Conservation (phyloP, 2,888 invertebrate genomes). For the Eilema griseolum region DNA sequence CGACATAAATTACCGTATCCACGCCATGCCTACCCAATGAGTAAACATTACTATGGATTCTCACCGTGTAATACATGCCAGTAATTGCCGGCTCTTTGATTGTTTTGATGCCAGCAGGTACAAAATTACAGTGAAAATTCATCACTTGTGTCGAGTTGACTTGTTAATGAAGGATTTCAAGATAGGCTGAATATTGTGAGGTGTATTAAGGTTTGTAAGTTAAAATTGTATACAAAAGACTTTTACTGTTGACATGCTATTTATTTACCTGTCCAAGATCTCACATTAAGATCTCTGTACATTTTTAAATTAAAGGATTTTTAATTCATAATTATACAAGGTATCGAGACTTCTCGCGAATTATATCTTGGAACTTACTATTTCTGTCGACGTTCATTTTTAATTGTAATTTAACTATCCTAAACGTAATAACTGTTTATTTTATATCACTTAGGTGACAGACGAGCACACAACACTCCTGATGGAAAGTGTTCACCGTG, state of each 20-base stretch:
- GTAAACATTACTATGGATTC: slow-evolving; percentile 55
- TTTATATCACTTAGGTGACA: too few relatives aligned
- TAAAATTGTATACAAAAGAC: neutral
- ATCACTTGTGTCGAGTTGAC: slow-evolving; percentile 30
- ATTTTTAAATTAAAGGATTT: too few relatives aligned
- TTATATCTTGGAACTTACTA: too few relatives aligned
- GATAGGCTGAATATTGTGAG: slow-evolving; percentile 13
- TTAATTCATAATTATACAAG: too few relatives aligned
- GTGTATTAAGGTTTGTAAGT: neutral
- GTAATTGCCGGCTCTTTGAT: slow-evolving; percentile 64
- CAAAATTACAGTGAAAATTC: slow-evolving; percentile 56
- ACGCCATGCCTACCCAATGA: slow-evolving; percentile 36
- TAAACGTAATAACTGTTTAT: too few relatives aligned
- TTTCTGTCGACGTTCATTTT: too few relatives aligned
- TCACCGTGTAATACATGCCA: slow-evolving; percentile 35
- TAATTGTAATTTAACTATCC: too few relatives aligned
- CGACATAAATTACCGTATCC: slow-evolving; percentile 60
- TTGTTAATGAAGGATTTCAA: slow-evolving; percentile 28
- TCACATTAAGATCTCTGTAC: neutral
- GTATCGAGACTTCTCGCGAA: too few relatives aligned
- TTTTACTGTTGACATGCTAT: neutral
- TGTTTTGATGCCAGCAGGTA: slow-evolving; percentile 46
- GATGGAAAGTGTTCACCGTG: too few relatives aligned
- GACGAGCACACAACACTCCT: too few relatives aligned
- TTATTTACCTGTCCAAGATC: neutral